Conservation (phyloP, 2,888 invertebrate species). For the Dasysyrphus albostriatus region DNA sequence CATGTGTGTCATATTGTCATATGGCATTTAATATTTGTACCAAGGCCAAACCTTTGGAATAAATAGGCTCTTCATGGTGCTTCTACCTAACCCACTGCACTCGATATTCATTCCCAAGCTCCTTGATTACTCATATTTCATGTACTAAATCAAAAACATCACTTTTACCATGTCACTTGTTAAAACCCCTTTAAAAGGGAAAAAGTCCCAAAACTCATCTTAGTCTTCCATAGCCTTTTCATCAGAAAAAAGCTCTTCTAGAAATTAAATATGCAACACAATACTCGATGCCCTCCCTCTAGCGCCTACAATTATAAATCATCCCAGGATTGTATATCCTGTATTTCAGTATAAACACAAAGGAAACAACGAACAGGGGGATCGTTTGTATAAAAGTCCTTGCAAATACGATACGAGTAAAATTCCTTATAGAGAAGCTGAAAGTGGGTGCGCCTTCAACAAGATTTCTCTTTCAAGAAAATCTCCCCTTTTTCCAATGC, state of each 20-base stretch:
- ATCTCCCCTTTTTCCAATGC: neutral
- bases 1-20: too few species aligned
- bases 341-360: constrained; percentile 44
- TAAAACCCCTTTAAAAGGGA: neutral
- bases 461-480: constrained; percentile 69
- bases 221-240: constrained; percentile 13
- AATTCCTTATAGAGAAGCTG: constrained; percentile 37
- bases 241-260: constrained; percentile 61
- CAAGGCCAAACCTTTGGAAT: neutral
- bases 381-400: constrained; percentile 62
- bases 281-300: constrained; percentile 51
- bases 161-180: constrained; percentile 26
- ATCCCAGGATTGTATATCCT: constrained; percentile 25
- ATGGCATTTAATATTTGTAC: too few species aligned
- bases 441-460: constrained; percentile 69
- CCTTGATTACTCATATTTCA: neutral
- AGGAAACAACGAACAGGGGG: constrained; percentile 33
- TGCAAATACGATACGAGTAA: constrained; percentile 48
- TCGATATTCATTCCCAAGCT: constrained; percentile 45
- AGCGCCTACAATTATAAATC: constrained; percentile 23
- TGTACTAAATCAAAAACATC: constrained; percentile 12
- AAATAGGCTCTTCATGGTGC: neutral
- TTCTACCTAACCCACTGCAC: constrained; percentile 69
- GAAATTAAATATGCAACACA: constrained; percentile 74
- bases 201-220: neutral